A percentile compares a stretch with the other conserved stretches of the same genome.
phyloP scores from a whole-genome alignment of 92 coral and sea anemone genomes.

The Zoanthus gigantus region DNA sequence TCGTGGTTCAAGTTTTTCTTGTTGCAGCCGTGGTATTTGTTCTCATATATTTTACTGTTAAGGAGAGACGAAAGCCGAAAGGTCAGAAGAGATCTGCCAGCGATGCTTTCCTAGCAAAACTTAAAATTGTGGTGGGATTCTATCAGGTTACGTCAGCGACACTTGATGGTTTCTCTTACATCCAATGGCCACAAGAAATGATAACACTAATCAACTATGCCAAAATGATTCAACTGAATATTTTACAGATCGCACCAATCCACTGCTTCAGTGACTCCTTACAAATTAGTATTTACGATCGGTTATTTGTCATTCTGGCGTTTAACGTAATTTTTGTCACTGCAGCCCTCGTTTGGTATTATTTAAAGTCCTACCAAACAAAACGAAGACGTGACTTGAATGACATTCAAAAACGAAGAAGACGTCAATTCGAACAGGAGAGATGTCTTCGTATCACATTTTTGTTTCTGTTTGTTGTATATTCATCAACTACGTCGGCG shows the following conservation, averaged over 20 bases:
- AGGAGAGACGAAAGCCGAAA: slow-evolving; percentile 33
- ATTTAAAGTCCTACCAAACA: background rate
- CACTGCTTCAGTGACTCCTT: slow-evolving; percentile 56
- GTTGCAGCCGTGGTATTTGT: slow-evolving; percentile 9
- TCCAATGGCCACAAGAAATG: slow-evolving; percentile 66
- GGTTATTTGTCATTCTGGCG: slow-evolving; percentile 43
- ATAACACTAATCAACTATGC: slow-evolving; percentile 60
- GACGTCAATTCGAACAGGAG: slow-evolving; percentile 11
- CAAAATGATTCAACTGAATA: slow-evolving; percentile 62
- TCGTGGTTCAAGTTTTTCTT: slow-evolving; percentile 51
- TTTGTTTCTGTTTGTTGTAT: slow-evolving; percentile 62
- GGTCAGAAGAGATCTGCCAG: slow-evolving; percentile 40
- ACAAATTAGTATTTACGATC: slow-evolving; percentile 52
- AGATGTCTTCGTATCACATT: slow-evolving; percentile 48
- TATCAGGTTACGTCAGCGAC: slow-evolving; percentile 73
- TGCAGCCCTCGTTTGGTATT: slow-evolving; percentile 34
- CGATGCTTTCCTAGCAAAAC: slow-evolving; percentile 61
- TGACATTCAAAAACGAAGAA: background rate
- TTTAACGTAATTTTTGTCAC: slow-evolving; percentile 30
- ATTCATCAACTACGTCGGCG: slow-evolving; percentile 60
- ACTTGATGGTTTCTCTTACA: slow-evolving; percentile 67
- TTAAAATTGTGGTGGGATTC: slow-evolving; percentile 67
- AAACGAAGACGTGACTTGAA: background rate
- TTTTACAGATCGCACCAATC: slow-evolving; percentile 64
- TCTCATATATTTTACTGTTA: slow-evolving; percentile 32